A percentile compares a stretch with the other conserved stretches of the same genome.
Evolutionary conservation across 2,888 invertebrate species (phyloP).

Genomic region (Lasioglossum malachurum): DNA sequence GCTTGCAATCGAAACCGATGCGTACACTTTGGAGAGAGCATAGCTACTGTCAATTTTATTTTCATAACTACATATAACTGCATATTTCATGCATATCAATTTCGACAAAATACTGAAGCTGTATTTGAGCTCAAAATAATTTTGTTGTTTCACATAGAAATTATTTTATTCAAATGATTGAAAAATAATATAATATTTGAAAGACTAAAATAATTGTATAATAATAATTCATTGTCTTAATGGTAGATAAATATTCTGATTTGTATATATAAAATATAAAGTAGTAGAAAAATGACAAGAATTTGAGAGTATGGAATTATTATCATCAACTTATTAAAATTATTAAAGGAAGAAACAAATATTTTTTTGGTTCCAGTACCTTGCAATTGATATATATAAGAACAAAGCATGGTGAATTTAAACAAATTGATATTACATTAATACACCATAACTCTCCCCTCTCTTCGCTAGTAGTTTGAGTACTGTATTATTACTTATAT

Average conservation of each 20-base stretch:
- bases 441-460: background rate
- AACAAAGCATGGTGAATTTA: background rate
- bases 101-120: background rate
- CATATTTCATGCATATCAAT: background rate
- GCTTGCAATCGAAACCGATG: background rate
- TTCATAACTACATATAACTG: background rate
- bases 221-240: background rate
- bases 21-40: background rate
- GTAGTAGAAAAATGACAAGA: background rate
- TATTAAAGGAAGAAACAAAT: background rate
- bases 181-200: too few species aligned
- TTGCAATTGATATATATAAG: too few species aligned
- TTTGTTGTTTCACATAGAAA: background rate
- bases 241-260: too few species aligned
- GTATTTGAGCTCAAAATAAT: background rate
- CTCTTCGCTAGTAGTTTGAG: background rate
- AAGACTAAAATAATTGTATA: background rate
- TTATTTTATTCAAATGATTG: background rate
- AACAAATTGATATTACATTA: background rate
- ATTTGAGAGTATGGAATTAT: background rate
- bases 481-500: background rate
- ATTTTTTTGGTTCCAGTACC: too few species aligned
- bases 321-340: background rate
- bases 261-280: background rate
- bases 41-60: background rate